Base-by-base conservation (phyloP, 2,797 vertebrate genomes). In the Peromyscus melanophrys region DNA sequence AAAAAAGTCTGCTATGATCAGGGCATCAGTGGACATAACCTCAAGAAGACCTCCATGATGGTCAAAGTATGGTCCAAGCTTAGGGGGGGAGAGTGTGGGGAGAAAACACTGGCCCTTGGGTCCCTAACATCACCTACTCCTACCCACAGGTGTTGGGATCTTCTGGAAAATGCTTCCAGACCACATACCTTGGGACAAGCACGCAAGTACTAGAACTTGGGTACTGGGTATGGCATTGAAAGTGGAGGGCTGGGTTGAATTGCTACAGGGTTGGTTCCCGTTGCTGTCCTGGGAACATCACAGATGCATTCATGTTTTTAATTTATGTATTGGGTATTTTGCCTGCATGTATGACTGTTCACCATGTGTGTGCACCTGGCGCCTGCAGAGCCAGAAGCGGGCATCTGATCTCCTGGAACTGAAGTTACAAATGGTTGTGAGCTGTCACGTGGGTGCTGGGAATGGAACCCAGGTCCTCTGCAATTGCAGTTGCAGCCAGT, bases 1-100 rank as follows among this genome's bases (percentile, higher is more conserved):
- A 95, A 1, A 37, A 82, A 27, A 0, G 0, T 0, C 1, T 98
- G 98, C 59, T 97, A 96, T 29, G 67, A 84, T 1, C 98, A 98
- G 49, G 96, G 88, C 23, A 85, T 98, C 52, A 98, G 96, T 75
- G 98, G 98, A 34, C 92, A 95, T 29, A 69, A 98, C 52, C 90
- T 98, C 25, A 23, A 93, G 92, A 97, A 92, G 87, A 96, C 96
- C 6, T 92, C 98, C 1, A 3, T 98, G 31, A 13, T 43, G 5
- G 0, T 98, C 34, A 98, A 97, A 92, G 98, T 98, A 81, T 4
- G 21, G 23, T 34, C 59, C 63, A 13, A 34, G n/a, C 2, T 59
- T 71, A n/a, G 23, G 49, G 84, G 61, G 84, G n/a, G 49, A 57
- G 87, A 34, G 1, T 0, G 1, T 0, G 0, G 37, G 82, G 14